Percentiles rank a stretch among this genome's conserved stretches.
phyloP scores from a whole-genome alignment of 92 coral and sea anemone species.

The Siderastrea siderea region DNA sequence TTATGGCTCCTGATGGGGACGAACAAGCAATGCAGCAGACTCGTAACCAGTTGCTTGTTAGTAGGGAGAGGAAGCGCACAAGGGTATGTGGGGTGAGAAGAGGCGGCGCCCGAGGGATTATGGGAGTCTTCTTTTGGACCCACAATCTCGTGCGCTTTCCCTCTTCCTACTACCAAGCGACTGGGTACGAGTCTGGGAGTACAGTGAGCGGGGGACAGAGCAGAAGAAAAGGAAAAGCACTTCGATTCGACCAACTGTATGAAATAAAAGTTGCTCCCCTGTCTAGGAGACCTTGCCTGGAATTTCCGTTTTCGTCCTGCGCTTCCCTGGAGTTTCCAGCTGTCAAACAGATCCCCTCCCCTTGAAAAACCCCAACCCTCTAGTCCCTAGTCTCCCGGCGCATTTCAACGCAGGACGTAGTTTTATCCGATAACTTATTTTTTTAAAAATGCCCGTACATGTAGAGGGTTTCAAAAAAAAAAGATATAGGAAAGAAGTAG shows the following conservation, averaged over 20 bases:
- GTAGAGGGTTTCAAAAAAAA: not conserved
- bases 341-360: not conserved
- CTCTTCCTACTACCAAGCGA: too few relatives aligned
- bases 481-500: too few relatives aligned
- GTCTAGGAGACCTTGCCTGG: not conserved
- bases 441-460: not conserved
- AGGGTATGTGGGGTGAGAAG: too few relatives aligned
- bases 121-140: too few relatives aligned
- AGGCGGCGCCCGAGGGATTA: too few relatives aligned
- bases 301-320: not conserved
- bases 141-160: too few relatives aligned
- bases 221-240: not conserved
- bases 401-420: not conserved
- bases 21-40: too few relatives aligned
- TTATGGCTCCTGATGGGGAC: too few relatives aligned
- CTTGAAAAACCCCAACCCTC: not conserved
- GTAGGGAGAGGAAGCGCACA: too few relatives aligned
- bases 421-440: not conserved
- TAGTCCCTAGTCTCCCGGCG: not conserved
- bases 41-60: too few relatives aligned
- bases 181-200: too few relatives aligned
- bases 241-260: not conserved
- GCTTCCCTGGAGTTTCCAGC: not conserved
- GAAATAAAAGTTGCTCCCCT: not conserved
- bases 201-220: not conserved